Evolutionary conservation across 2,113 vertebrate species (phyloP), one percentile per base, ranked within the genome.

Genomic region (Catharus fuscescens): DNA sequence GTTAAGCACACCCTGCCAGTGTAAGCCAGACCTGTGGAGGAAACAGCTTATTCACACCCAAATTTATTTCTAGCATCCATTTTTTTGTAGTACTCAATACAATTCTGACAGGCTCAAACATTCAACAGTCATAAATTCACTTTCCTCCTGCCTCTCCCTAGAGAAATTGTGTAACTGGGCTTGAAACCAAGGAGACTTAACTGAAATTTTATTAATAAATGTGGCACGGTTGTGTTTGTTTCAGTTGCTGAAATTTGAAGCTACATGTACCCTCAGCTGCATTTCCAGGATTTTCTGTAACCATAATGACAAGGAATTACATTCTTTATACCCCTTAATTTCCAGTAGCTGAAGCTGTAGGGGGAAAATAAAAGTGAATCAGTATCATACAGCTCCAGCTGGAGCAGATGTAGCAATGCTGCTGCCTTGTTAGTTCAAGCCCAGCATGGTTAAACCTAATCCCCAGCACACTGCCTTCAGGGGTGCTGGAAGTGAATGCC

Each of bases 41-140:
- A 93, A 96, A 94, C 81, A 93, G 67, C 90, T 77, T 86, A 81
- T 94, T 96, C 93, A 89, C 86, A 91, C 57, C 10, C 89, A 84
- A 56, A 42, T 67, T 76, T 92, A 89, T 86, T 90, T 90, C 85
- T 71, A 88, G 44, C 31, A 38, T 83, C 64, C 44, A 6, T 64
- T 77, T 93, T 77, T 92, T 59, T 52, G 45, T 77, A 64, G 66
- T 62, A 34, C 32, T 60, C 92, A 83, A 23, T 86, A 71, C 11
- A 12, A 48, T 66, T 90, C 56, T 93, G 74, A 90, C 74, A 93
- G 72, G 44, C n/a, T 84, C 9, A 45, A 83, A 62, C 16, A 92
- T 42, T 88, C 64, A 67, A 8, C 48, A 61, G 56, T 80, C 77
- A 78, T 84, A 88, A 93, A 96, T 74, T 45, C 52, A 48, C 47